Evolutionary conservation across 2,113 vertebrate species (phyloP).

Genomic region (Peromyscus californicus): DNA sequence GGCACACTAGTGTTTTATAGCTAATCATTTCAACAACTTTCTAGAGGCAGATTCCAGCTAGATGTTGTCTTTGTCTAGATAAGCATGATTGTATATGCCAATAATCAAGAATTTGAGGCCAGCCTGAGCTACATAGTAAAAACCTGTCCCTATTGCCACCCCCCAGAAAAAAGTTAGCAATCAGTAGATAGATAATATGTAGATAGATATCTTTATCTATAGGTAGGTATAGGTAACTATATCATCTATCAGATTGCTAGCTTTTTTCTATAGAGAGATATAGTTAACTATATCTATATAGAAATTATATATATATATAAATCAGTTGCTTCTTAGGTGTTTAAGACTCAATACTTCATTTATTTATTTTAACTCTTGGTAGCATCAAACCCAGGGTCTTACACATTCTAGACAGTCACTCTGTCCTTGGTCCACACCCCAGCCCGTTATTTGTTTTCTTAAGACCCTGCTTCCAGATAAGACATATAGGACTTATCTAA

Average conservation of each 20-base stretch:
- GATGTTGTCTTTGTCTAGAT: not conserved
- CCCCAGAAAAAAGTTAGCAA: not conserved
- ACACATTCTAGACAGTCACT: not conserved
- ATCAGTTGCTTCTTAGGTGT: not conserved
- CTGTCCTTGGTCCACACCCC: not conserved
- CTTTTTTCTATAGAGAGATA: not conserved
- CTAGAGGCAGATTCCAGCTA: constrained; percentile 15
- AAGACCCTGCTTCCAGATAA: not conserved
- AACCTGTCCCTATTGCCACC: not conserved
- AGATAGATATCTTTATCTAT: not conserved
- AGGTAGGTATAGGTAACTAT: not conserved
- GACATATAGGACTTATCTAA: not conserved
- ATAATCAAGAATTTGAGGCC: not conserved
- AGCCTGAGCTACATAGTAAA: not conserved
- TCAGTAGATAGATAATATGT: not conserved
- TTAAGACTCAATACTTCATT: not conserved
- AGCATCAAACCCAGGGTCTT: not conserved
- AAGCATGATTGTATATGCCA: not conserved
- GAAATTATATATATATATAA: not conserved
- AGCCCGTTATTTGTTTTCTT: constrained; percentile 19
- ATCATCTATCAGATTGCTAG: not conserved
- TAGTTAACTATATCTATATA: not conserved
- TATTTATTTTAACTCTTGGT: not conserved
- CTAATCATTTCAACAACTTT: not conserved
- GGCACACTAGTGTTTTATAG: not conserved